These are phyloP conservation scores for Artemia franciscana DNA, from an alignment of 1,140 invertebrate genomes.

Conservation along the genomic window DNA sequence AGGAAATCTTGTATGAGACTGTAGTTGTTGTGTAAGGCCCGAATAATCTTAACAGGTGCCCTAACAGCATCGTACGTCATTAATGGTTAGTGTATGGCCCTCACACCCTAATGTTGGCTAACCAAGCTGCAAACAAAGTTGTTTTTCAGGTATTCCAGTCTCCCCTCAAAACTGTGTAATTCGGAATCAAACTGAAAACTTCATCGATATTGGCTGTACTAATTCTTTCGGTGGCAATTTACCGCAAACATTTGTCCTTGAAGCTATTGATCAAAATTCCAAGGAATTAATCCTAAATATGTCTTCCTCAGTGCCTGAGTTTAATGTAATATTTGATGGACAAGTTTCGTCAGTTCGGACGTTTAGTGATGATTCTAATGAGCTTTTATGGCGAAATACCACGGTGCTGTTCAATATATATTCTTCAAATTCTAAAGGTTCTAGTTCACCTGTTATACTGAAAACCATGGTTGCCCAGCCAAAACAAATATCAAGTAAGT, in stretches of 20 bases:
- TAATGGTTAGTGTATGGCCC: too few relatives aligned
- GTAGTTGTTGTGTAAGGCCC: too few relatives aligned
- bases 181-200: not conserved
- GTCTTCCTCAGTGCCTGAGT: not conserved
- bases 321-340: not conserved
- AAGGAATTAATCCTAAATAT: not conserved
- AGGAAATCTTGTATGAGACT: too few relatives aligned
- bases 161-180: not conserved
- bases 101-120: too few relatives aligned
- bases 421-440: not conserved
- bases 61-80: too few relatives aligned
- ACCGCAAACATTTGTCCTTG: not conserved
- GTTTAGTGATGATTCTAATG: not conserved
- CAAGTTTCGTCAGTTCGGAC: not conserved
- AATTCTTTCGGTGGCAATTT: not conserved
- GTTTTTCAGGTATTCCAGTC: not conserved
- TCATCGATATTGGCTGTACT: not conserved
- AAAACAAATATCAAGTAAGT: not conserved
- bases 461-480: not conserved
- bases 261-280: not conserved
- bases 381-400: not conserved
- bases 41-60: too few relatives aligned
- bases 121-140: too few relatives aligned
- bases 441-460: not conserved
- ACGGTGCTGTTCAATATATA: not conserved